Evolutionary conservation across 2,797 vertebrate genomes (phyloP), one percentile per base, ranked within the genome.

Genomic region (Ammospiza maritima): DNA sequence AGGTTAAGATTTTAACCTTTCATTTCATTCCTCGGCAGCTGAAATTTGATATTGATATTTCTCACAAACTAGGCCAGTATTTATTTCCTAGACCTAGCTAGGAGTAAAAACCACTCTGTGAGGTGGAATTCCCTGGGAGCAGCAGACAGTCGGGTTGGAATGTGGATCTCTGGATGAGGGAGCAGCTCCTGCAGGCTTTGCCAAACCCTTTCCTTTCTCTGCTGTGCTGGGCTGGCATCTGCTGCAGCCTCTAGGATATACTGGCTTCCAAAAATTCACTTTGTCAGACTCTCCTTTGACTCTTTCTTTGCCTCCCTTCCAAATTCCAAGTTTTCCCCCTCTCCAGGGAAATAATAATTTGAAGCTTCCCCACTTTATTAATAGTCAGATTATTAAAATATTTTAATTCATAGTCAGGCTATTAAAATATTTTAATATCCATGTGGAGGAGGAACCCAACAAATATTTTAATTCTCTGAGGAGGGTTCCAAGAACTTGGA

Each of bases 11-110:
- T 87, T 86, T 70, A 56, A 60, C 36, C 26, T 85, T 74, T 25
- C 60, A 45, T 66, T 90, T 80, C 60, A 40, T 48, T 89, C 34
- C 67, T 32, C 6, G 2, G 34, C 57, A 80, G 87, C 13, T n/a
- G 67, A 81, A 74, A 89, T 73, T 70, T 89, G 66, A 70, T 70
- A 72, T 70, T 82, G 81, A 38, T 85, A 89, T 82, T 91, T 76
- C 81, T 57, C 50, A 40, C 50, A n/a, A 73, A 83, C 47, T 5
- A 32, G 53, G 11, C 44, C 65, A 64, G 4, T 56, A n/a, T 70
- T 90, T 87, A 57, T 79, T 87, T 92, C 60, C 67, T 13, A 16
- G 36, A 19, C 10, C 23, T 56, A 34, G 42, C 19, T 23, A 10
- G 50, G 61, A 32, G 53, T 11, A 6, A 50, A 76, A 89, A 57